phyloP scores from a whole-genome alignment of 2,888 invertebrate species.

The Hermaeophaga mercurialis region DNA sequence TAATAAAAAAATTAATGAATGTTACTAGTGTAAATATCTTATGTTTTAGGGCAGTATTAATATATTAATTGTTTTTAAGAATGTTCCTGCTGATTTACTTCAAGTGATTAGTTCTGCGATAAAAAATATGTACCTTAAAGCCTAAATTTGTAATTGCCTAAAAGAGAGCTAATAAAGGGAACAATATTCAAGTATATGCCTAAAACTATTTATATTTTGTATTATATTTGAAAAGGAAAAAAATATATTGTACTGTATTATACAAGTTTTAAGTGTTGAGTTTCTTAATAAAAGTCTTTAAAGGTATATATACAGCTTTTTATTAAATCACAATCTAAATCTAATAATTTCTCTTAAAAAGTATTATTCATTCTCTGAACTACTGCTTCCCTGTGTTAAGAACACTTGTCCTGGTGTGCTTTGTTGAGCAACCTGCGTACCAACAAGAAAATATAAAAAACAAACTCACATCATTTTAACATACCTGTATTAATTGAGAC shows the following conservation, averaged over 20 bases:
- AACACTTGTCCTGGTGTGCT: conserved; percentile 52
- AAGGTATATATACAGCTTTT: conserved; percentile 19
- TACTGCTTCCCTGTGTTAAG: conserved; percentile 52
- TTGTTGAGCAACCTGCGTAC: conserved; percentile 51
- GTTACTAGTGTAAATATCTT: conserved; percentile 1
- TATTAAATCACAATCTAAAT: conserved; percentile 2
- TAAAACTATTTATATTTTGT: conserved; percentile 43
- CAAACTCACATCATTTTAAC: conserved; percentile 1
- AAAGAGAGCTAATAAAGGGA: conserved; percentile 33
- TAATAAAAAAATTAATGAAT: no score
- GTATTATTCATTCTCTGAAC: conserved; percentile 50
- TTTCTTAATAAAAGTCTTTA: conserved; percentile 32
- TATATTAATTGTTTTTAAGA: conserved; percentile 1
- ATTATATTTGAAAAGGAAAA: conserved; percentile 43
- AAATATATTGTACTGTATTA: conserved; percentile 31
- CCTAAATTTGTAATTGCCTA: conserved; percentile 36
- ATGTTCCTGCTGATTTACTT: conserved; percentile 26
- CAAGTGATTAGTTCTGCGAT: conserved; percentile 26
- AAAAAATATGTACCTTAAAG: conserved; percentile 26
- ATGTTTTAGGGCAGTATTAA: conserved; percentile 7
- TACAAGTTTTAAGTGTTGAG: conserved; percentile 43
- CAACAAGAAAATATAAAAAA: conserved; percentile 8
- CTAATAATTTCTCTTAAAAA: no score
- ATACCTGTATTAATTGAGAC: conserved; percentile 73
- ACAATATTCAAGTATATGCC: conserved; percentile 38